Conservation (phyloP, 2,888 invertebrate genomes). For the Buathra laborator region DNA sequence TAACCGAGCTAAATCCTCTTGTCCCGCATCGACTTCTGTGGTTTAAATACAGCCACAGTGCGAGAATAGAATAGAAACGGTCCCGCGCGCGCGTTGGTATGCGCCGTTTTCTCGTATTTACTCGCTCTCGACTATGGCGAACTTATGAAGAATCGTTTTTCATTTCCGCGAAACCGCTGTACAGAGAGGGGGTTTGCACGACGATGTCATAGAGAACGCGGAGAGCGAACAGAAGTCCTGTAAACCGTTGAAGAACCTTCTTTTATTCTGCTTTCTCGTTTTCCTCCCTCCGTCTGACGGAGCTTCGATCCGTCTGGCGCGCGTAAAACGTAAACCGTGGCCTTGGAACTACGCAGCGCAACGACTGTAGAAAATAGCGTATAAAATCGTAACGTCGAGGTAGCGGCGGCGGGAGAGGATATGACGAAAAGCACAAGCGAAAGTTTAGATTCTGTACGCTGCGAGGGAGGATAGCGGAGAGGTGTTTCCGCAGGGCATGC, state of each 20-base stretch:
- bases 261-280: slow-evolving; percentile 1
- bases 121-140: slow-evolving; percentile 8
- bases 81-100: not conserved
- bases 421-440: slow-evolving; percentile 21
- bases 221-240: slow-evolving; percentile 2
- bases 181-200: not conserved
- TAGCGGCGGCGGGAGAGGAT: not conserved
- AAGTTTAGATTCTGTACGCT: slow-evolving; percentile 42
- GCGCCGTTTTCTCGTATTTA: slow-evolving; percentile 3
- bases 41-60: slow-evolving; percentile 18
- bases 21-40: slow-evolving; percentile 1
- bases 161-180: slow-evolving; percentile 4
- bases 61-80: not conserved
- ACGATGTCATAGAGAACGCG: not conserved
- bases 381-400: slow-evolving; percentile 20
- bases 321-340: slow-evolving; percentile 50
- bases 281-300: not conserved
- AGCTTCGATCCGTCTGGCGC: slow-evolving; percentile 49
- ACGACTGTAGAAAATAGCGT: slow-evolving; percentile 48
- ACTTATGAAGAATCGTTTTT: slow-evolving; percentile 20
- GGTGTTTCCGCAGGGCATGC: slow-evolving; percentile 2
- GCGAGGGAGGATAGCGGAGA: not conserved
- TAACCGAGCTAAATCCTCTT: slow-evolving; percentile 17
- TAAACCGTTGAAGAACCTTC: slow-evolving; percentile 24
- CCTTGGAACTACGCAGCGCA: slow-evolving; percentile 42